Evolutionary conservation across 2,888 invertebrate species (phyloP).

Genomic region (Tachina lurida): DNA sequence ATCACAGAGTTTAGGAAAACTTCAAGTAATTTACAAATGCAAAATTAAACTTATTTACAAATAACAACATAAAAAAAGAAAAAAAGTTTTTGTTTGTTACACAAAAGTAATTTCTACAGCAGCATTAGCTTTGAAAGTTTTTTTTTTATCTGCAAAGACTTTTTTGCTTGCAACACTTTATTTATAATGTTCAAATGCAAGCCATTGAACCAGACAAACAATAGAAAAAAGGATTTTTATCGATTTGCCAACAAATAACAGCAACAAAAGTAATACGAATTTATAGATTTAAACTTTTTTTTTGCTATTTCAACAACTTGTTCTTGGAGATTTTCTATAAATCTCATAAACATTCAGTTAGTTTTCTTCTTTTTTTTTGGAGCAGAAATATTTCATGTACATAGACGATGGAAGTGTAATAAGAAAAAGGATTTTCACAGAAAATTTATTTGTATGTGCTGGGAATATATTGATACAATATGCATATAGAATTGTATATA

Average conservation of each 20-base stretch:
- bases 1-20: too few relatives aligned
- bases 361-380: not conserved
- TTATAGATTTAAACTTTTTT: not conserved
- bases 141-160: too few relatives aligned
- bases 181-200: conserved; percentile 61
- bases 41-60: too few relatives aligned
- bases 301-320: conserved; percentile 10
- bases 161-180: conserved; percentile 60
- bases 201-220: conserved; percentile 65
- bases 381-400: conserved; percentile 35
- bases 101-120: too few relatives aligned
- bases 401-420: not conserved
- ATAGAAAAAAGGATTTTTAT: conserved; percentile 67
- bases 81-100: too few relatives aligned
- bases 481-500: too few relatives aligned
- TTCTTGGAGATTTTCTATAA: conserved; percentile 35
- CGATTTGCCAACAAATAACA: conserved; percentile 53
- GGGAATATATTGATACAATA: too few relatives aligned
- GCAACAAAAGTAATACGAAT: conserved; percentile 3
- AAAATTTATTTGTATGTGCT: not conserved
- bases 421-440: not conserved
- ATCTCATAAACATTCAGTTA: conserved; percentile 22
- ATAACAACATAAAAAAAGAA: too few relatives aligned
- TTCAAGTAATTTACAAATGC: too few relatives aligned
- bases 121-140: too few relatives aligned